Evolutionary conservation across 2,888 invertebrate genomes (phyloP).

Genomic region (Drepana falcataria): DNA sequence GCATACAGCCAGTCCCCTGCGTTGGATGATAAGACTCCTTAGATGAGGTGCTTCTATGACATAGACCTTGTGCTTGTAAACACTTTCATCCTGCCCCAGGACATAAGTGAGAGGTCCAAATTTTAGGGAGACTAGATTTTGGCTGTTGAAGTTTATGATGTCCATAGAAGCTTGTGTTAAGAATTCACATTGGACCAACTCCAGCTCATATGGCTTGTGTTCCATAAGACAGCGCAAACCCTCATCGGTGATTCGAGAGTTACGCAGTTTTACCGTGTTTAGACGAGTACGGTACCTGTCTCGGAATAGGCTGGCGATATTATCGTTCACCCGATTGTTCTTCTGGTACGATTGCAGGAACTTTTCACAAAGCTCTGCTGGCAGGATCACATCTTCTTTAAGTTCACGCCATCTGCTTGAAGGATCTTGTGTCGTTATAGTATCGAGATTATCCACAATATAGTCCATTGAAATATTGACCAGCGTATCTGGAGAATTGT

Average conservation of each 20-base stretch:
- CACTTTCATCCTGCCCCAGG: conserved; percentile 71
- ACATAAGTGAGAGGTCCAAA: conserved; percentile 83
- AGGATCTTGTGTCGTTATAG: conserved; percentile 75
- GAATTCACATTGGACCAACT: conserved; percentile 85
- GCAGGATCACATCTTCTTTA: conserved; percentile 81
- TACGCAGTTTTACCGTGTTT: conserved; percentile 83
- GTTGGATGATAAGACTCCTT: conserved; percentile 77
- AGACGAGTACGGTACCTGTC: conserved; percentile 83
- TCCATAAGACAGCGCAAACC: conserved; percentile 84
- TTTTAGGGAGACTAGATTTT: conserved; percentile 83
- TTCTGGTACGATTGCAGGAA: conserved; percentile 80
- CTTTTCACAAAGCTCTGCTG: conserved; percentile 85
- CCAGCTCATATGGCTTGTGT: conserved; percentile 86
- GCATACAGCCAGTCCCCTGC: conserved; percentile 64
- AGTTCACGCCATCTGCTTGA: conserved; percentile 68
- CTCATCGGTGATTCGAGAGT: conserved; percentile 84
- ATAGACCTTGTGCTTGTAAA: conserved; percentile 61
- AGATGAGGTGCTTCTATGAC: conserved; percentile 81
- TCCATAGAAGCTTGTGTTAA: conserved; percentile 82
- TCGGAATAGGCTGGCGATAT: conserved; percentile 84
- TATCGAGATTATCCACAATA: conserved; percentile 80
- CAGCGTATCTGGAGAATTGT: conserved; percentile 78
- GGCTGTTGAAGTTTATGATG: conserved; percentile 83
- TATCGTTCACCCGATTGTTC: conserved; percentile 79
- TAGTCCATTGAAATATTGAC: conserved; percentile 81